Conservation (phyloP, 2,113 vertebrate species). For the Macquaria ambigua region DNA sequence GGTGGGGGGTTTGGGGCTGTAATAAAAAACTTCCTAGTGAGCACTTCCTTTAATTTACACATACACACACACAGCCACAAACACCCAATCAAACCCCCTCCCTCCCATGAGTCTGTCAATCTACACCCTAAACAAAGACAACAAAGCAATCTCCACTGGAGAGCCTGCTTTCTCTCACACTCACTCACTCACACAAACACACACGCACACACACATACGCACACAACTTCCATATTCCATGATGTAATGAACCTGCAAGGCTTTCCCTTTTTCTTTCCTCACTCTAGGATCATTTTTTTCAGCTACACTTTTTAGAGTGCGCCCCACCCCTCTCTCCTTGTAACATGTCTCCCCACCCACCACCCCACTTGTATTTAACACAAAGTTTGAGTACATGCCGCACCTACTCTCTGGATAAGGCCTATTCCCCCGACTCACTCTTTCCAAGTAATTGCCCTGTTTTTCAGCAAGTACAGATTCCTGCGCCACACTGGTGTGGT, state of each 20-base stretch:
- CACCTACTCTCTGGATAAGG: constrained; percentile 73
- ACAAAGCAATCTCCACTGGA: constrained; percentile 78
- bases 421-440: constrained; percentile 70
- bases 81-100: constrained; percentile 20
- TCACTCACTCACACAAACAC: not conserved
- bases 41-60: not conserved
- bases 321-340: constrained; percentile 32
- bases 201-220: not conserved
- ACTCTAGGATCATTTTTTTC: constrained; percentile 45
- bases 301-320: constrained; percentile 39
- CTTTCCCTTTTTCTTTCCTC: constrained; percentile 29
- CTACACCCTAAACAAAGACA: constrained; percentile 74
- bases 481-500: constrained; percentile 53
- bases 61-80: not conserved
- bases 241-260: constrained; percentile 80
- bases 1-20: constrained; percentile 1
- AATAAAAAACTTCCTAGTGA: constrained; percentile 21
- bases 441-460: constrained; percentile 80
- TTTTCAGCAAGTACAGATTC: constrained; percentile 67
- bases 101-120: constrained; percentile 65
- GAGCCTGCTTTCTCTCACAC: constrained; percentile 10
- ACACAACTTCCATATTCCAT: constrained; percentile 37
- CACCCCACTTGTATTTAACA: constrained; percentile 36
- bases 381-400: constrained; percentile 55
- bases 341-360: constrained; percentile 1